A percentile compares a stretch with the other conserved stretches of the same genome.
These are phyloP conservation scores for Idaea aversata DNA, from an alignment of 2,888 invertebrate genomes.

Conservation along the genomic window DNA sequence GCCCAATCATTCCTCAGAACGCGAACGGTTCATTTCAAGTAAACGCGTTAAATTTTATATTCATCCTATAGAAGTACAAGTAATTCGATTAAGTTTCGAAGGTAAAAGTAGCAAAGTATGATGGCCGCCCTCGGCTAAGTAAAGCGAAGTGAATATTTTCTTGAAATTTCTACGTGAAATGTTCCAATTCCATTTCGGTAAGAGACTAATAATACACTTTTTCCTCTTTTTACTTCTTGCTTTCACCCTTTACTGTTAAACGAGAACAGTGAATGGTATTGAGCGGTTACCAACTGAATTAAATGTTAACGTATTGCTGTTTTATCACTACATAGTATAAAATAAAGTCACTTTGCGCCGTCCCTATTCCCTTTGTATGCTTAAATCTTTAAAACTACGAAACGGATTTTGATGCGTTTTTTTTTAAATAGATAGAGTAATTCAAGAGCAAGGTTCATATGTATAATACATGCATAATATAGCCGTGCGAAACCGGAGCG, in stretches of 20 bases:
- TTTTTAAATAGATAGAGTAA: too few relatives aligned
- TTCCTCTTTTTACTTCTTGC: conserved; percentile 79
- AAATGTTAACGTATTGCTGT: background rate
- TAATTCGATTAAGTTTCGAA: conserved; percentile 67
- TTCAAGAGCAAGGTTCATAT: too few relatives aligned
- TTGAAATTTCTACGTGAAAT: conserved; percentile 75
- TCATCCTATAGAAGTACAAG: conserved; percentile 48
- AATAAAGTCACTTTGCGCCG: too few relatives aligned
- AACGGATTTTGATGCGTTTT: too few relatives aligned
- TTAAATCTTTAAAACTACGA: too few relatives aligned
- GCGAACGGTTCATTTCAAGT: background rate
- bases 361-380: too few relatives aligned
- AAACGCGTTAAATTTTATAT: conserved; percentile 34
- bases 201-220: conserved; percentile 80
- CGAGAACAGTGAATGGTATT: conserved; percentile 52
- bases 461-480: too few relatives aligned
- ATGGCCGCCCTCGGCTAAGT: conserved; percentile 71
- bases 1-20: background rate
- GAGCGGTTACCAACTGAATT: conserved; percentile 37
- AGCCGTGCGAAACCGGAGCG: too few relatives aligned
- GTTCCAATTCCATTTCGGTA: conserved; percentile 80
- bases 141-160: conserved; percentile 76
- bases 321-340: too few relatives aligned
- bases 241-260: conserved; percentile 79
- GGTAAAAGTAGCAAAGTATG: conserved; percentile 72